Base-by-base conservation (phyloP, 2,113 vertebrate genomes). In the Pedetes capensis region DNA sequence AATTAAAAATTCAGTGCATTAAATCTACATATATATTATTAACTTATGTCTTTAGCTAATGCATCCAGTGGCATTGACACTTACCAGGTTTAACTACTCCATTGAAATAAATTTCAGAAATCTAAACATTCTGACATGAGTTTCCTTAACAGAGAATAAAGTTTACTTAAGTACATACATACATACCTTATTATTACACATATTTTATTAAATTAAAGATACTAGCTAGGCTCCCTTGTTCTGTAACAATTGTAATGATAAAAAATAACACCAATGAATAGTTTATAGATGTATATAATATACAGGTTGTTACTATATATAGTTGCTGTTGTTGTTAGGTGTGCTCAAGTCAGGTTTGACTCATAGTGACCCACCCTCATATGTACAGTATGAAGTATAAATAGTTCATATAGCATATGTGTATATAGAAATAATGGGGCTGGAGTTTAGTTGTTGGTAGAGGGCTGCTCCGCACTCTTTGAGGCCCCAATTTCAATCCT, bases 11-110 rank as follows among this genome's bases (percentile, higher is more conserved):
- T 0, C 13, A 25, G 4, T 44, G 3, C 39, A 27, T 44, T 37
- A 69, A 92, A 61, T 42, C 16, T 17, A 25, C 1, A n/a, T 17
- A n/a, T 27, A 44, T 44, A 51, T 87, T 29, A 23, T 42, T 47
- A 69, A 66, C 11, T 71, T 25, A 20, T 3, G 12, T 47, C 27
- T 57, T 42, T 20, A 59, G 14, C 39, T 74, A 27, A 6, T 22
- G 37, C 6, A 12, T 8, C 7, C 7, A 22, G 4, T 12, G 22
- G 16, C 1, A 17, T 23, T 22, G 12, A 34, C 0, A 55, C 0
- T 2, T 12, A 3, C 10, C 23, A 17, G 42, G 2, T 39, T 37
- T 66, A 79, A 34, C n/a, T 1, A 7, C 14, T 37, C 23, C 16
- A 22, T 5, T 74, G 44, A 86, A 86, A 53, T 68, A 44, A 5